These are phyloP conservation scores for Pasiphila rectangulata DNA, from an alignment of 2,888 invertebrate genomes.

Conservation along the genomic window DNA sequence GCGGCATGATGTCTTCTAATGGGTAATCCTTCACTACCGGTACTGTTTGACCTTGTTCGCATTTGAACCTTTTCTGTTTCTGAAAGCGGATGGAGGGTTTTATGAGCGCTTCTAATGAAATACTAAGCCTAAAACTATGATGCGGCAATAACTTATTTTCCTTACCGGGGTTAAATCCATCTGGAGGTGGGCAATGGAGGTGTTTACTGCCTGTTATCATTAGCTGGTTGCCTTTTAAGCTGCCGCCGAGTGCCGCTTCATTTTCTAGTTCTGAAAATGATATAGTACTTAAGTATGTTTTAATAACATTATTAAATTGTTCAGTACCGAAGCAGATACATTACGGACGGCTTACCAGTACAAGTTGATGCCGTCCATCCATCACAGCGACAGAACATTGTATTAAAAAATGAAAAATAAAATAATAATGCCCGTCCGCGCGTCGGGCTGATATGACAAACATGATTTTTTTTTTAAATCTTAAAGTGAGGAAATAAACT, in stretches of 20 bases:
- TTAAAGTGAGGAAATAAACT: no score
- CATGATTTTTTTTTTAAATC: no score
- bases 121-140: slow-evolving; percentile 19
- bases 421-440: no score
- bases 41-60: slow-evolving; percentile 79
- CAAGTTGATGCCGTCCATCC: no score
- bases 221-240: slow-evolving; percentile 87
- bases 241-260: slow-evolving; percentile 72
- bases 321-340: no score
- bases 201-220: slow-evolving; percentile 89
- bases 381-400: no score
- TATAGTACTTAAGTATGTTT: no score
- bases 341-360: no score
- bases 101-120: slow-evolving; percentile 32
- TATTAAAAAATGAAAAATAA: no score
- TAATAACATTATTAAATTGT: no score
- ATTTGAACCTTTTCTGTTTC: slow-evolving; percentile 79
- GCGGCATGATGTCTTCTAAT: slow-evolving; percentile 81
- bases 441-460: no score
- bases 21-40: slow-evolving; percentile 80
- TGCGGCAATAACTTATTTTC: neutral
- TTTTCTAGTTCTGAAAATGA: slow-evolving; percentile 70
- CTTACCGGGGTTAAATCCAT: slow-evolving; percentile 79
- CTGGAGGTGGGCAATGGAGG: slow-evolving; percentile 88
- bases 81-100: slow-evolving; percentile 47